Evolutionary conservation across 2,113 vertebrate species (phyloP), one percentile per base, ranked within the genome.

Genomic region (Patagioenas fasciata): DNA sequence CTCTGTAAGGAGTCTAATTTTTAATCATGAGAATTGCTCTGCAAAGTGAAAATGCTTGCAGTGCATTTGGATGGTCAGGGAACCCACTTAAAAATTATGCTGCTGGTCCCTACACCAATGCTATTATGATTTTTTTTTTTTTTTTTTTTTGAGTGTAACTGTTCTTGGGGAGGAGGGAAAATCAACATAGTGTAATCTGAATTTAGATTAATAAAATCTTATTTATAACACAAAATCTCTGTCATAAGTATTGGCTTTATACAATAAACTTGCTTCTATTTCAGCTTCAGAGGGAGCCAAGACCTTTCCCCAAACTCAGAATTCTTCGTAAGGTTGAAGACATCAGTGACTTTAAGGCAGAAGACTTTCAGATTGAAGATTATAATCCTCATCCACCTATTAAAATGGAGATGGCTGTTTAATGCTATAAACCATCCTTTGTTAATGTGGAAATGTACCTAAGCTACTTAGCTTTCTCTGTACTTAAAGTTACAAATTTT

Each of bases 321-420:
- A 99, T 99, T 91, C 98, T 98, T 92, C 98, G 98, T 38, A 97
- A 98, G 42, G 98, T 99, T 96, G 98, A 99, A 90, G 96, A 79
- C 34, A 98, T 99, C 5, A 96, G 98, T 67, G 98, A 99, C 72
- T 99, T 99, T 94, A 95, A 93, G 29, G 97, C 98, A 23, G 99
- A 99, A 89, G 99, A 99, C 92, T 99, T 99, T 95, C 97, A 99
- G 89, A 98, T 99, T 91, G 98, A 98, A 75, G 98, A 97, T 88
- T 99, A 99, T 95, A 96, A 99, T 94, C 99, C 99, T 38, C 98
- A 99, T 67, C 99, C 99, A 13, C 18, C 98, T 64, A 99, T 99
- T 97, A 99, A 99, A 97, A 99, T 99, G 99, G 98, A 99, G 93
- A 99, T 99, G 99, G 99, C 99, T 57, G 98, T 99, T 85, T 99